Base-by-base conservation (phyloP, 2,797 vertebrate species). In the Schizopygopsis pylzovi region DNA sequence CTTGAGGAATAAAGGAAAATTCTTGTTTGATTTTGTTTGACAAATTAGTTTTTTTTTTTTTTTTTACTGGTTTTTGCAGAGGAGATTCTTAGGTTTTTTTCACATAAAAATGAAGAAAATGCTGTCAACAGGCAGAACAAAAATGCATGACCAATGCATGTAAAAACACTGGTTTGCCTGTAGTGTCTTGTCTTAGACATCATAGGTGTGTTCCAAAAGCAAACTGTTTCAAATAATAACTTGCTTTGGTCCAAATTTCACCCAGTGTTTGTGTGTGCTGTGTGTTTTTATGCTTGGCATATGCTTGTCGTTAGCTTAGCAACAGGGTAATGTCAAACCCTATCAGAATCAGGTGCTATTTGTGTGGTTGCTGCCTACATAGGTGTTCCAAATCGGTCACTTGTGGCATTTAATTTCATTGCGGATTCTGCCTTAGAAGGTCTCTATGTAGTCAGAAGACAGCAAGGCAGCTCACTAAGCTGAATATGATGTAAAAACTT, bases 311-410 rank as follows among this genome's bases (percentile, higher is more conserved):
- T 77, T 56, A 56, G 49, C 73, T 56, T 77, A 77, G 73, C 73
- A 77, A 56, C 73, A 39, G 54, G 28, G 33, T 39, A 56, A 77
- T 54, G 52, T 56, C 73, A 77, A 77, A 77, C 73, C 49, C 49
- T 37, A 8, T 56, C 73, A 77, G 49, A 77, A 77, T 56, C 49
- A 39, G n/a, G 54, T 54, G 73, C 73, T 77, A 39, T 77, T 77
- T 77, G 73, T 77, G 49, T 77, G 10, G 49, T 77, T 54, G 49
- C 33, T 77, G 28, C 20, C 12, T 76, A 39, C 33, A 5, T 84
- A 8, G 25, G 25, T 6, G 28, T 78, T 59, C 47, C 75, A n/a
- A 5, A 54, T 61, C 49, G 2, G 41, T 63, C 41, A 28, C 39
- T 65, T 63, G 25, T 65, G 77, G 25, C 5, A 10, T 33, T 79